Evolutionary conservation across 2,113 vertebrate species (phyloP).

Genomic region (Erinaceus europaeus): DNA sequence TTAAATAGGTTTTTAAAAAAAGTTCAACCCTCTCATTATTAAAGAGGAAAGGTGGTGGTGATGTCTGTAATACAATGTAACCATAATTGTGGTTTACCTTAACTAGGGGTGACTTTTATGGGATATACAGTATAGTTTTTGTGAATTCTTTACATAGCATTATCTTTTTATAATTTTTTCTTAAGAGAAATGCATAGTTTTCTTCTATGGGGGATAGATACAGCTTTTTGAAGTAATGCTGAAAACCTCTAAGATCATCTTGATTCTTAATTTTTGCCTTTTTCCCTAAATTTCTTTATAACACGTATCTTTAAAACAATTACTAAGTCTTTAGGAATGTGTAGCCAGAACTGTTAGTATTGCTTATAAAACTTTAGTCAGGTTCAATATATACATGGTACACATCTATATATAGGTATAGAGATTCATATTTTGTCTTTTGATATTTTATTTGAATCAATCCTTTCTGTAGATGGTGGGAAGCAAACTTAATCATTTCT

Average conservation of each 20-base stretch:
- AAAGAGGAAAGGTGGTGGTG: constrained; percentile 61
- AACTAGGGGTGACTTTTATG: constrained; percentile 57
- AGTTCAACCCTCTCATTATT: constrained; percentile 56
- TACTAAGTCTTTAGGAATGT: constrained; percentile 83
- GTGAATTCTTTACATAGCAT: constrained; percentile 76
- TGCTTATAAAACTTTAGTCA: constrained; percentile 82
- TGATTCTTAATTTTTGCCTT: constrained; percentile 73
- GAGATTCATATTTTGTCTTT: constrained; percentile 77
- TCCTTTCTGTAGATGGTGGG: constrained; percentile 79
- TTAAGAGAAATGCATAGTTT: constrained; percentile 66
- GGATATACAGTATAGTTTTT: constrained; percentile 72
- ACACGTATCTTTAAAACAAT: constrained; percentile 76
- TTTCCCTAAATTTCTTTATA: constrained; percentile 75
- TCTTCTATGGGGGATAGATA: constrained; percentile 72
- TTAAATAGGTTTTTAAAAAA: constrained; percentile 53
- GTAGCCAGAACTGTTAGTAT: constrained; percentile 81
- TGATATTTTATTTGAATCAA: constrained; percentile 78
- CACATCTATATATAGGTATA: constrained; percentile 70
- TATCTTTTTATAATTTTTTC: constrained; percentile 78
- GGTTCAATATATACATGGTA: constrained; percentile 69
- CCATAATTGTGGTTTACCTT: constrained; percentile 65
- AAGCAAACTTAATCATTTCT: constrained; percentile 64
- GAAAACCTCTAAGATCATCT: constrained; percentile 68
- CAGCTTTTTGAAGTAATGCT: constrained; percentile 69
- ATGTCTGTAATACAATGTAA: constrained; percentile 46